Percentiles rank a stretch among this genome's conserved stretches.
phyloP scores from a whole-genome alignment of 2,888 invertebrate genomes.

The Spilarctia lutea region DNA sequence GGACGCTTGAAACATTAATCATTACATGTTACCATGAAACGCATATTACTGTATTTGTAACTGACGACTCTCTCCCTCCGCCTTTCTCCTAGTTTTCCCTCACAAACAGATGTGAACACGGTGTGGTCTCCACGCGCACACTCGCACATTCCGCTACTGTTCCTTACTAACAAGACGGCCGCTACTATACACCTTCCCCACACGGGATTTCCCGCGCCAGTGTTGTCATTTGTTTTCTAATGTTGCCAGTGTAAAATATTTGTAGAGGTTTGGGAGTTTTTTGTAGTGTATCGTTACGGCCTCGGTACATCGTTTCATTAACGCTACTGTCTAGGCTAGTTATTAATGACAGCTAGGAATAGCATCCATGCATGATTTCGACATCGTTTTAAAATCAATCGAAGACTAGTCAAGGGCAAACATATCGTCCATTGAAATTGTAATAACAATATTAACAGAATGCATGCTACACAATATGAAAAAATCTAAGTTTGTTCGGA shows the following conservation, averaged over 20 bases:
- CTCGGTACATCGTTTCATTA: conserved; percentile 76
- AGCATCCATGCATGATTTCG: conserved; percentile 78
- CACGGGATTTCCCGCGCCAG: conserved; percentile 40
- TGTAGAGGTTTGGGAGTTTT: conserved; percentile 39
- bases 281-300: conserved; percentile 71
- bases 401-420: conserved; percentile 50
- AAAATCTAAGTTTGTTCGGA: conserved; percentile 54
- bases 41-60: conserved; percentile 7
- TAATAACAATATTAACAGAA: conserved; percentile 76
- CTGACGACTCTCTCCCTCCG: conserved; percentile 47
- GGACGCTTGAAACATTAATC: conserved; percentile 17
- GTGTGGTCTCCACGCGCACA: conserved; percentile 84
- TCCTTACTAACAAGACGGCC: conserved; percentile 81
- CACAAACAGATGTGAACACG: conserved; percentile 69
- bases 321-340: conserved; percentile 81
- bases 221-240: conserved; percentile 41
- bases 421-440: conserved; percentile 66
- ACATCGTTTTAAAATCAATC: conserved; percentile 47
- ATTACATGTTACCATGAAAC: conserved; percentile 14
- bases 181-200: conserved; percentile 66
- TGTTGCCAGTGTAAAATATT: conserved; percentile 27
- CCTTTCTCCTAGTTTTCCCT: conserved; percentile 50
- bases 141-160: conserved; percentile 81
- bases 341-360: conserved; percentile 73
- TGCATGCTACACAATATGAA: conserved; percentile 70